Evolutionary conservation across 2,113 vertebrate genomes (phyloP).

Genomic region (Panthera uncia): DNA sequence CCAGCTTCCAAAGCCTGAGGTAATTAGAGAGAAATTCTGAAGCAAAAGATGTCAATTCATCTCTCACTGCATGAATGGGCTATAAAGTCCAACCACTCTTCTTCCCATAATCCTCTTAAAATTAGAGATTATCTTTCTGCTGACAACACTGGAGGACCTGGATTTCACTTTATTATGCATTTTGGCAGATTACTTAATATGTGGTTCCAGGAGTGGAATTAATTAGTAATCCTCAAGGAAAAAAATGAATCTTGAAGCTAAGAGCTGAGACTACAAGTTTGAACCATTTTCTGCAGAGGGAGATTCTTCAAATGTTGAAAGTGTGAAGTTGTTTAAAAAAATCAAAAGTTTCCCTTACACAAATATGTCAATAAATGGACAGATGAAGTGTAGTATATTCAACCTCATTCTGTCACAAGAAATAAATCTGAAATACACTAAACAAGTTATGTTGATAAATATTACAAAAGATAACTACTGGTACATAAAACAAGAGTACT

Average conservation of each 20-base stretch:
- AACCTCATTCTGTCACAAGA: neutral
- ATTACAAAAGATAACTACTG: neutral
- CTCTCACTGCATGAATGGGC: neutral
- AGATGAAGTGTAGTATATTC: neutral
- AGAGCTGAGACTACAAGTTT: neutral
- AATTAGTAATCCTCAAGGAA: slow-evolving; percentile 12
- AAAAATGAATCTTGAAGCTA: slow-evolving; percentile 26
- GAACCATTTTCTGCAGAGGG: neutral
- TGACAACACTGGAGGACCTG: neutral
- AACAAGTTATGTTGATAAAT: neutral
- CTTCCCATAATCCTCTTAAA: neutral
- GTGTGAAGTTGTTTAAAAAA: neutral
- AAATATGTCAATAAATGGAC: neutral
- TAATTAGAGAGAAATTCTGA: neutral
- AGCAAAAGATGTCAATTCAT: neutral
- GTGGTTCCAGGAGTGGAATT: neutral
- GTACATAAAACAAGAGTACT: neutral
- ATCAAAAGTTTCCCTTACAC: neutral
- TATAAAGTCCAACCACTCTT: neutral
- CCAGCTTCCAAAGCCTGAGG: neutral
- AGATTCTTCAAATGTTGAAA: neutral
- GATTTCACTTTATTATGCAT: neutral
- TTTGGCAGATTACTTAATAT: slow-evolving; percentile 32
- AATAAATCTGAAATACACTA: neutral
- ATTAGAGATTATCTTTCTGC: neutral